A percentile compares a stretch with the other conserved stretches of the same genome.
Conservation (phyloP, 2,797 vertebrate species). For the Enoplosus armatus region DNA sequence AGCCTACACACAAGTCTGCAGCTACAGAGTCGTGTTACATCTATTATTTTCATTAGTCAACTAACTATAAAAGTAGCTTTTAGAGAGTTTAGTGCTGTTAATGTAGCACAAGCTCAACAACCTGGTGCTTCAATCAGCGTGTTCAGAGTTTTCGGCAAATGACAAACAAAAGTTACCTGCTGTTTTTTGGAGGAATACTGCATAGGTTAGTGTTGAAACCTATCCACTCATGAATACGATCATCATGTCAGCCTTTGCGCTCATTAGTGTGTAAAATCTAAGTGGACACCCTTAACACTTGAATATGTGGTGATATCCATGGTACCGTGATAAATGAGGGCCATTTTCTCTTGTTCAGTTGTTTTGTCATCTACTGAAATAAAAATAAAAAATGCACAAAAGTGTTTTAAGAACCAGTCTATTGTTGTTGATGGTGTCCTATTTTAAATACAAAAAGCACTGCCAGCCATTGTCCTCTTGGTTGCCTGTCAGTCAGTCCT, state of each 20-base stretch:
- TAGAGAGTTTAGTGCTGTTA: constrained; percentile 25
- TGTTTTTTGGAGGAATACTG: constrained; percentile 24
- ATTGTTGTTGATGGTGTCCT: constrained; percentile 60
- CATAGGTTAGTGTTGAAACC: constrained; percentile 53
- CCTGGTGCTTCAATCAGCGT: constrained; percentile 17
- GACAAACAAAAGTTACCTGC: constrained; percentile 3
- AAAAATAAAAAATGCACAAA: constrained; percentile 52
- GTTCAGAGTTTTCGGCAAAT: constrained; percentile 19
- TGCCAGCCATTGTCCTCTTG: constrained; percentile 77
- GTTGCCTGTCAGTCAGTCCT: constrained; percentile 64
- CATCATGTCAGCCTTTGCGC: background rate
- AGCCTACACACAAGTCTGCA: constrained; percentile 25
- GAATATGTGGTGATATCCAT: constrained; percentile 53
- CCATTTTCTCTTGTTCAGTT: constrained; percentile 53
- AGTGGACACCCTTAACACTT: constrained; percentile 37
- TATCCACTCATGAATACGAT: constrained; percentile 18
- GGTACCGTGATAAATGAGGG: constrained; percentile 80
- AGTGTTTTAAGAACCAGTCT: constrained; percentile 59
- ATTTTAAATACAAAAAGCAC: constrained; percentile 75
- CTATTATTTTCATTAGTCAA: constrained; percentile 28
- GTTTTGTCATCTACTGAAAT: constrained; percentile 45
- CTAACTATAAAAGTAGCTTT: constrained; percentile 18
- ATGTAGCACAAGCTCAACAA: constrained; percentile 35
- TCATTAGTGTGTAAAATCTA: constrained; percentile 36
- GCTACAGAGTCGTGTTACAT: constrained; percentile 16